Conservation (phyloP, 1,140 invertebrate species). For the Drosophila leontia region DNA sequence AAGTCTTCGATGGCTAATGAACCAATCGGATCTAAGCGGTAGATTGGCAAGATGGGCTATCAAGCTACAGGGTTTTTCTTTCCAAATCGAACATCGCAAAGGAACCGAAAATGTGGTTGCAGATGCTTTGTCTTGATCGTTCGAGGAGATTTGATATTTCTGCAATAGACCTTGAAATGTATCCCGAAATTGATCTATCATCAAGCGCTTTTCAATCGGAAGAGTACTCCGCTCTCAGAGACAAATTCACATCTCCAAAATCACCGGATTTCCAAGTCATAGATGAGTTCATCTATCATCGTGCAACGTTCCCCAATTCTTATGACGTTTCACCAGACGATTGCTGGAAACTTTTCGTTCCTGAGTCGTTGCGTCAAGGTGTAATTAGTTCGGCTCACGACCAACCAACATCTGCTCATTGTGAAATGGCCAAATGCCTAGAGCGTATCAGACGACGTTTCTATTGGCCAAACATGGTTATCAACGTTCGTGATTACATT, state of each 20-base stretch:
- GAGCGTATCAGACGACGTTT: slow-evolving; percentile 1
- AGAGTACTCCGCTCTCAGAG: background rate
- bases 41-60: slow-evolving; percentile 56
- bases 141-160: background rate
- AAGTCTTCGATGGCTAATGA: slow-evolving; percentile 54
- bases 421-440: slow-evolving; percentile 3
- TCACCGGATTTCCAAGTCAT: background rate
- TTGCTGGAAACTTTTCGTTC: slow-evolving; percentile 7
- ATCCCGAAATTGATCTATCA: background rate
- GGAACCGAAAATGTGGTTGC: background rate
- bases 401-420: slow-evolving; percentile 8
- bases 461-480: slow-evolving; percentile 9
- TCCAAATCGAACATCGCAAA: slow-evolving; percentile 61
- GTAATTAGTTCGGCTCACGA: slow-evolving; percentile 2
- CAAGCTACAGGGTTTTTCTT: too few species aligned
- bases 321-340: background rate
- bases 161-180: background rate
- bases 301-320: background rate
- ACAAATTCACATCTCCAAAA: background rate
- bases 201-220: slow-evolving; percentile 1
- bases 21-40: slow-evolving; percentile 8
- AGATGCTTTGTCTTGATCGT: background rate
- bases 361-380: background rate
- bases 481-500: background rate
- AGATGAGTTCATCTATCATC: background rate